These are phyloP conservation scores for Ashinkailepas kermadecensis DNA, from an alignment of 2,888 invertebrate species.

Conservation along the genomic window DNA sequence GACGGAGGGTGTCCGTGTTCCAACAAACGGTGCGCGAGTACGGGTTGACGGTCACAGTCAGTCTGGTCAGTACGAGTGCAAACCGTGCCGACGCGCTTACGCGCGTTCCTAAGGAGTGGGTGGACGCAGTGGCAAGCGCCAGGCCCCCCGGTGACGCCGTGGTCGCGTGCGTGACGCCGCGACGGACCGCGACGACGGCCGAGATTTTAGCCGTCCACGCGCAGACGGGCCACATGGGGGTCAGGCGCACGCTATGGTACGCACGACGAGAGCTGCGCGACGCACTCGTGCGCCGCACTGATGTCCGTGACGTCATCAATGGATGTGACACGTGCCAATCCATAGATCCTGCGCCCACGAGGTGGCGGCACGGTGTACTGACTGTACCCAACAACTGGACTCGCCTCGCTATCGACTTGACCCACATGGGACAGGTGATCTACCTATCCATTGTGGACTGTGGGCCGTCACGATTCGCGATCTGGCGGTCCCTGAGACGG, in stretches of 20 bases:
- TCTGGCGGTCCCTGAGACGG: neutral
- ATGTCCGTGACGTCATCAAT: neutral
- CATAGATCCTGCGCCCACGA: too few species aligned
- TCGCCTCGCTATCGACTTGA: neutral
- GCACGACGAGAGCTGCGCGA: too few species aligned
- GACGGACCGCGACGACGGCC: conserved; percentile 25
- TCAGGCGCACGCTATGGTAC: neutral
- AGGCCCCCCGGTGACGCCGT: conserved; percentile 27
- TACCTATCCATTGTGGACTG: neutral
- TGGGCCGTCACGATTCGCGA: neutral
- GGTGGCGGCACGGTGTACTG: neutral
- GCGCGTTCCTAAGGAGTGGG: too few species aligned
- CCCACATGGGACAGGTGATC: neutral
- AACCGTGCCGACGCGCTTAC: conserved; percentile 22
- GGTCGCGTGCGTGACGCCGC: too few species aligned
- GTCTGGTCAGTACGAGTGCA: neutral
- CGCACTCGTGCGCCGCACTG: neutral
- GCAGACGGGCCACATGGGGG: neutral
- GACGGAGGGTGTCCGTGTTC: neutral
- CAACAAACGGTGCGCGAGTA: neutral
- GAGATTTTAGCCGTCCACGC: conserved; percentile 26
- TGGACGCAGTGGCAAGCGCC: conserved; percentile 7
- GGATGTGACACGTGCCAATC: neutral
- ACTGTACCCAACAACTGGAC: neutral
- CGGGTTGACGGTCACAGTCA: neutral